A percentile compares a stretch with the other conserved stretches of the same genome.
Evolutionary conservation across 2,797 vertebrate species (phyloP).

Genomic region (Carcharodon carcharias): DNA sequence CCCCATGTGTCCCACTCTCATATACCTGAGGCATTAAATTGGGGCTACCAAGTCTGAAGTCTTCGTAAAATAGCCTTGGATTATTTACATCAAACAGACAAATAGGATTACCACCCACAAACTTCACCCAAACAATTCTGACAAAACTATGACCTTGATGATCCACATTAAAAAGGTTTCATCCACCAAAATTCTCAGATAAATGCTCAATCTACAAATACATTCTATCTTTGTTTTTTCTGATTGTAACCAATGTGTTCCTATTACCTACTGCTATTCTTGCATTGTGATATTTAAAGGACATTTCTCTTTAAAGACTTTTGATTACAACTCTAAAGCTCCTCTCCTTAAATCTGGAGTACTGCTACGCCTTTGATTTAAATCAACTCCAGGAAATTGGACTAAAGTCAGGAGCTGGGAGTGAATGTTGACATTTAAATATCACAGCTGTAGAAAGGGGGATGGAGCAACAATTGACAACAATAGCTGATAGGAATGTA

Average conservation of each 20-base stretch:
- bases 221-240: not conserved
- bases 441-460: not conserved
- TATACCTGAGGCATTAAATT: too few relatives aligned
- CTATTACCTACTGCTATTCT: not conserved
- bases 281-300: not conserved
- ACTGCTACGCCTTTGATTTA: not conserved
- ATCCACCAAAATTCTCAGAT: not conserved
- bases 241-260: not conserved
- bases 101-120: too few relatives aligned
- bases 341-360: not conserved
- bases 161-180: not conserved
- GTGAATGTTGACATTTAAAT: not conserved
- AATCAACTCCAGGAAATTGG: not conserved
- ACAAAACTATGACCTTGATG: not conserved
- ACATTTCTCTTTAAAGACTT: not conserved
- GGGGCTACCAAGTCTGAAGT: too few relatives aligned
- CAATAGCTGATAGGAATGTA: not conserved
- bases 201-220: not conserved
- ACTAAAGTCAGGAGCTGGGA: not conserved
- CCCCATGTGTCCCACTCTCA: too few relatives aligned
- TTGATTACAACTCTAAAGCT: not conserved
- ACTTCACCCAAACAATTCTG: too few relatives aligned
- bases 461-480: not conserved
- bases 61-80: too few relatives aligned
- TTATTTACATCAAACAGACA: too few relatives aligned